Conservation (phyloP, 1,140 invertebrate species). For the Rhopalosiphum padi region DNA sequence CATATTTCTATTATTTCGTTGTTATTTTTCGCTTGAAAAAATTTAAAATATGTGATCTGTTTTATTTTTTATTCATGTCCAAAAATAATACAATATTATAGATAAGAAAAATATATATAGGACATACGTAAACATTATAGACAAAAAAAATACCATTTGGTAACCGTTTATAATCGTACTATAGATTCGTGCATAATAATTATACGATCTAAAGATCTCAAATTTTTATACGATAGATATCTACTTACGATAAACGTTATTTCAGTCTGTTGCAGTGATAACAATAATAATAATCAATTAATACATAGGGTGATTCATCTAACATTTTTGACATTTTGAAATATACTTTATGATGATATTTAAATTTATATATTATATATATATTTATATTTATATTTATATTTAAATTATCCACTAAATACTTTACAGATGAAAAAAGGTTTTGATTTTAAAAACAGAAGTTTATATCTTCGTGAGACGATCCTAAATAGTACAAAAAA, state of each 20-base stretch:
- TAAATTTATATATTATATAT: no score
- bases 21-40: background rate
- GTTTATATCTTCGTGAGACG: background rate
- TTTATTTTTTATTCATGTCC: background rate
- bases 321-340: background rate
- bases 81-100: background rate
- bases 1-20: background rate
- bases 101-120: background rate
- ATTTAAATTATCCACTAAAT: background rate
- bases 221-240: background rate
- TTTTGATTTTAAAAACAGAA: background rate
- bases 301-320: background rate
- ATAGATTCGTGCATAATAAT: background rate
- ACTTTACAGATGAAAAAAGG: background rate
- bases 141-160: background rate
- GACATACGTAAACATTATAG: background rate
- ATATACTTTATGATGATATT: background rate
- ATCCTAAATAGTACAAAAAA: background rate
- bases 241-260: background rate
- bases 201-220: background rate
- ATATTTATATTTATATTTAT: no score
- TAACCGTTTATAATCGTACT: background rate
- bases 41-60: background rate
- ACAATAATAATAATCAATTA: background rate
- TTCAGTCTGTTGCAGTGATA: background rate